A percentile compares a stretch with the other conserved stretches of the same genome.
phyloP scores from a whole-genome alignment of 2,888 invertebrate species.

The Brachynemurus nebulosus region DNA sequence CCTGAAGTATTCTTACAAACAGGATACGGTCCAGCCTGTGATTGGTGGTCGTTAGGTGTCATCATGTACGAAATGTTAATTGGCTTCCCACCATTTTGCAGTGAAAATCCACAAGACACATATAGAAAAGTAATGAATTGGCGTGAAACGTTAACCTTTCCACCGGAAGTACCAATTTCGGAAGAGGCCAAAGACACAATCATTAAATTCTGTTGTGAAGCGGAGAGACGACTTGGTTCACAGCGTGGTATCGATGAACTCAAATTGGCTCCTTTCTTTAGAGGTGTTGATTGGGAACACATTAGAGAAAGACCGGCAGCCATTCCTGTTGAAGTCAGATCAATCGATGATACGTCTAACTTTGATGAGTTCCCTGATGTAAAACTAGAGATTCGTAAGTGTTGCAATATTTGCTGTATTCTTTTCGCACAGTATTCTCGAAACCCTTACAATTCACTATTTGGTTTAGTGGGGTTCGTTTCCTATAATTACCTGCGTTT shows the following conservation, averaged over 20 bases:
- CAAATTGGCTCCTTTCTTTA: constrained; percentile 85
- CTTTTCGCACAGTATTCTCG: too few species aligned
- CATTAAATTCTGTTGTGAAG: constrained; percentile 91
- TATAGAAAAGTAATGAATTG: constrained; percentile 98
- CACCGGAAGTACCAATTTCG: constrained; percentile 98
- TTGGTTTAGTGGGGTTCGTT: too few species aligned
- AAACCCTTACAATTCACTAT: too few species aligned
- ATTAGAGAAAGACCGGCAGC: constrained; percentile 97
- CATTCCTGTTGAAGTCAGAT: constrained; percentile 92
- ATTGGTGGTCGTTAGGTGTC: constrained; percentile 99
- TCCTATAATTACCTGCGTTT: too few species aligned
- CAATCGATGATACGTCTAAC: constrained; percentile 99
- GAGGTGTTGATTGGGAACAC: constrained; percentile 98
- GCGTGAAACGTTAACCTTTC: constrained; percentile 96
- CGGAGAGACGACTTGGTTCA: constrained; percentile 81
- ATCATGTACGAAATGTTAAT: constrained; percentile 99
- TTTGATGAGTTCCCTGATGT: constrained; percentile 99
- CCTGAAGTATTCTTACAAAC: constrained; percentile 98
- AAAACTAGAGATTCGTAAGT: constrained; percentile 95
- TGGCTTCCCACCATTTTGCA: constrained; percentile 99
- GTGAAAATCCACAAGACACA: constrained; percentile 95
- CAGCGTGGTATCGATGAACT: constrained; percentile 89
- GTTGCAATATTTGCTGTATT: constrained; percentile 3
- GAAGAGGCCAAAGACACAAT: constrained; percentile 95
- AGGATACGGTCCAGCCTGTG: constrained; percentile 95